Evolutionary conservation across 2,113 vertebrate species (phyloP), one percentile per base, ranked within the genome.

Genomic region (Hemiscyllium ocellatum): DNA sequence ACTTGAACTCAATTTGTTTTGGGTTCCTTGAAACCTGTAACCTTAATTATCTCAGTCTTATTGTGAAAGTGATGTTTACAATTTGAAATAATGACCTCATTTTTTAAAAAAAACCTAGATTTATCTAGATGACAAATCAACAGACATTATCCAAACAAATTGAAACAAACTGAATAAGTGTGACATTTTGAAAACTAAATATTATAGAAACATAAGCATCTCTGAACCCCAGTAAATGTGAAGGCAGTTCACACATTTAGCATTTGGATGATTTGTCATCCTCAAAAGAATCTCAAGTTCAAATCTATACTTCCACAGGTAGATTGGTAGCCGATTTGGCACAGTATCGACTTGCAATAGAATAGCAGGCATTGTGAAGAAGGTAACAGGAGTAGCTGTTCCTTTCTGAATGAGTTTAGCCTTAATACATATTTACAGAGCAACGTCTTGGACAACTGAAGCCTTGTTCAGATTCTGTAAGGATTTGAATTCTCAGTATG

Each of bases 271-370:
- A 66, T 33, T 66, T 15, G 17, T 65, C 29, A n/a, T 13, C 3
- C 52, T 33, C 52, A 56, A 33, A 91, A 37, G 15, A n/a, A 66
- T 61, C 89, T 66, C 56, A 66, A 19, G 89, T 91, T 17, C 65
- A 91, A n/a, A 61, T 66, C 56, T 91, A 17, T 66, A 91, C 7
- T 33, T 91, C 56, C 89, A 91, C 56, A 91, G 65, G 33, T 13
- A 33, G 65, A 24, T 37, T 66, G 89, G 19, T 83, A 37, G 3
- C 13, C 37, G 89, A 66, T 17, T 20, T 91, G 56, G 89, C 89
- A 66, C 89, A 91, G 37, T 91, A 29, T 91, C 66, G 89, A 91
- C 56, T 91, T 91, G 89, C n/a, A 91, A 66, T 91, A 66, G 89
- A 91, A 37, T 65, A 91, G n/a, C 78, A 42, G 37, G 78, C 20